phyloP scores from a whole-genome alignment of 2,888 invertebrate genomes.

The Tethea ocularis region DNA sequence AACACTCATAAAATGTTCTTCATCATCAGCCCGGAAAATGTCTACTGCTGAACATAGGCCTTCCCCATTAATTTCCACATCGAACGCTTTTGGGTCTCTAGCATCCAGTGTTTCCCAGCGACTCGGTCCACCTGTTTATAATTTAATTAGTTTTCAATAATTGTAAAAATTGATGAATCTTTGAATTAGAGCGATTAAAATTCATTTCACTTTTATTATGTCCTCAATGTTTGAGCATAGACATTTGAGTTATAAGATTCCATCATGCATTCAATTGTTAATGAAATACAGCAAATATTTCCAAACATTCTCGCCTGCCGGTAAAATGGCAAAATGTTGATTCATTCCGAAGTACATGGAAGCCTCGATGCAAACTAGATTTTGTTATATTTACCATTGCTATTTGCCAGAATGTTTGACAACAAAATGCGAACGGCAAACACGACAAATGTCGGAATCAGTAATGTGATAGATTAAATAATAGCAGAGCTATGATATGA shows the following conservation, averaged over 20 bases:
- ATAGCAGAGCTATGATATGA: constrained; percentile 7
- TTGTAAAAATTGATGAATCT: too few relatives aligned
- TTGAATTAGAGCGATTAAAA: too few relatives aligned
- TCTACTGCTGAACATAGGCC: too few relatives aligned
- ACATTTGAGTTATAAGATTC: background rate
- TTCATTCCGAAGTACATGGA: constrained; percentile 29
- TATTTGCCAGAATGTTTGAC: constrained; percentile 35
- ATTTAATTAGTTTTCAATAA: too few relatives aligned
- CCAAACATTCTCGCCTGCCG: constrained; percentile 24
- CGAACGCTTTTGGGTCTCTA: too few relatives aligned
- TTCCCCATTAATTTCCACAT: too few relatives aligned
- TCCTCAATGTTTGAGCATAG: too few relatives aligned
- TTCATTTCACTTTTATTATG: too few relatives aligned
- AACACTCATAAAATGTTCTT: too few relatives aligned
- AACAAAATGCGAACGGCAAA: constrained; percentile 24
- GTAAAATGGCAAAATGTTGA: constrained; percentile 46
- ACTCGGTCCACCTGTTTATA: too few relatives aligned
- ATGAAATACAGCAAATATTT: constrained; percentile 29
- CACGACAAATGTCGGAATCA: constrained; percentile 13
- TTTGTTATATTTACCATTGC: constrained; percentile 46
- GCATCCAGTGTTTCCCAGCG: too few relatives aligned
- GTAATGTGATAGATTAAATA: constrained; percentile 8
- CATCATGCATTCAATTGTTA: constrained; percentile 11
- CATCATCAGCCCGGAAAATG: too few relatives aligned
- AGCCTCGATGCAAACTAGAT: constrained; percentile 45